A percentile compares a stretch with the other conserved stretches of the same genome.
Evolutionary conservation across 1,140 invertebrate species (phyloP).

Genomic region (Drosophila trapezifrons): DNA sequence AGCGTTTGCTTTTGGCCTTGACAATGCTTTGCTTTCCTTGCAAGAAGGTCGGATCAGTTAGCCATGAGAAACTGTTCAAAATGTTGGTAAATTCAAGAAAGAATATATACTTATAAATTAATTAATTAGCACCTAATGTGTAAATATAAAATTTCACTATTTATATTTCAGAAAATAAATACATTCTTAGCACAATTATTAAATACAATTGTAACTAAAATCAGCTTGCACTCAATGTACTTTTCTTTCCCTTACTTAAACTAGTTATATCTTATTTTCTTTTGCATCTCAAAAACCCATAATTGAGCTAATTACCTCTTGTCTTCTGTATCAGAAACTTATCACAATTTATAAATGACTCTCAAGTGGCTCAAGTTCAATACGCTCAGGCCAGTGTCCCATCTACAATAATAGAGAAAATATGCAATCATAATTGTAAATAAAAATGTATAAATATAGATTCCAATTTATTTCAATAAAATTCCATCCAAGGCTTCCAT

Average conservation of each 20-base stretch:
- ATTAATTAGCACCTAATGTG: too few species aligned
- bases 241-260: not conserved
- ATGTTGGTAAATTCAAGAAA: not conserved
- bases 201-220: too few species aligned
- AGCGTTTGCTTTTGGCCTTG: conserved; percentile 17
- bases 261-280: not conserved
- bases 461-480: conserved; percentile 2
- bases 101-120: not conserved
- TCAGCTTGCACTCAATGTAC: too few species aligned
- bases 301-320: conserved; percentile 5
- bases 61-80: not conserved
- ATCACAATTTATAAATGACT: not conserved
- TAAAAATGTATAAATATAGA: too few species aligned
- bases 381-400: not conserved
- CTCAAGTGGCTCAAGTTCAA: conserved; percentile 4
- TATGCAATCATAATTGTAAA: too few species aligned
- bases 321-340: not conserved
- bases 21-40: not conserved
- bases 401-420: too few species aligned
- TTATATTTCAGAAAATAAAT: too few species aligned
- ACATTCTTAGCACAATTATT: too few species aligned
- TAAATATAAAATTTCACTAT: too few species aligned
- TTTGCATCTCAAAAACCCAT: not conserved
- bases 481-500: not conserved
- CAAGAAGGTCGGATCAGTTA: not conserved